Base-by-base conservation (phyloP, 2,797 vertebrate species). In the Delichon dasypus region DNA sequence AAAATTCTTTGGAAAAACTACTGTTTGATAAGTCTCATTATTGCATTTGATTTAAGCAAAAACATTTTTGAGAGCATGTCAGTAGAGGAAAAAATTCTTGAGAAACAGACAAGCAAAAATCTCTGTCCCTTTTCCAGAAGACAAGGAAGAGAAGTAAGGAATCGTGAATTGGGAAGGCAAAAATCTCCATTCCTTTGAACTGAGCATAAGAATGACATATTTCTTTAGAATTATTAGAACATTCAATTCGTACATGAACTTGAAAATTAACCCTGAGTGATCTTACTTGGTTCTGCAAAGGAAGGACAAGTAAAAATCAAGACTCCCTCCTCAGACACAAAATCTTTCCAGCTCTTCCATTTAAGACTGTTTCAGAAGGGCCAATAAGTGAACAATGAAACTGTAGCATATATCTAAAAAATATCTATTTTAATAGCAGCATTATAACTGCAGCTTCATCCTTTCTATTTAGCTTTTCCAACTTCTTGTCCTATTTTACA, bases 51-150 rank as follows among this genome's bases (percentile, higher is more conserved):
- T 60, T n/a, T 53, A 15, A 65, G 32, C 7, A 38, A 61, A 76
- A 32, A 0, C 0, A 5, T 30, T 38, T 29, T 4, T 4, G 64
- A 78, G 20, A 58, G 7, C 8, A 22, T 58, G 22, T 42, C 27
- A 79, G 11, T 50, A 22, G 19, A 71, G 23, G 5, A 48, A 70
- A 79, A 62, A 38, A 47, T 11, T 85, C 7, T 58, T 67, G 10
- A 48, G 22, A 72, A 89, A 57, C 5, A 26, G 45, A 60, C 7
- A 40, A 36, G 11, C 7, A 66, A 51, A 40, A n/a, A 44, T 0
- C 1, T 38, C 13, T 54, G 6, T 8, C 7, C 3, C 4, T 75
- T 79, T 78, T 62, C 22, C 17, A 19, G 29, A 74, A 67, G 13
- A 54, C 10, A 25, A 58, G 34, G 5, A 77, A 0, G 5, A 25